These are phyloP conservation scores for Agriopis leucophaearia DNA, from an alignment of 2,888 invertebrate genomes.

Conservation along the genomic window DNA sequence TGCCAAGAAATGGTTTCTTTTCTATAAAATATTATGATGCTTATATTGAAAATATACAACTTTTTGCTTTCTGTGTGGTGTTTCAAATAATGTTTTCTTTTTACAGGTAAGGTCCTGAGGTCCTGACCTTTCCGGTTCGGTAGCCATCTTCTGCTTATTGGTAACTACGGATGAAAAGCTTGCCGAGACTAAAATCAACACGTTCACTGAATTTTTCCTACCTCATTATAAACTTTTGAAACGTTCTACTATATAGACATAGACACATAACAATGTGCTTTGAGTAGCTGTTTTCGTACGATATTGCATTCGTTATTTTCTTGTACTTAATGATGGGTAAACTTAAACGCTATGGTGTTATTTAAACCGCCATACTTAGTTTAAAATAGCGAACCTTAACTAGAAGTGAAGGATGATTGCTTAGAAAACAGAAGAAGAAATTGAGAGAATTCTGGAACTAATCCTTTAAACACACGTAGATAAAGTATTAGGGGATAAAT, in stretches of 20 bases:
- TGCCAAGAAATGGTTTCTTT: slow-evolving; percentile 50
- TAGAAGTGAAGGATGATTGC: neutral
- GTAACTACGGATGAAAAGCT: slow-evolving; percentile 32
- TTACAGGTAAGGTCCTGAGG: slow-evolving; percentile 63
- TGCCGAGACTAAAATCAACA: slow-evolving; percentile 50
- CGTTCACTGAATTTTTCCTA: slow-evolving; percentile 27
- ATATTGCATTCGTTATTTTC: neutral
- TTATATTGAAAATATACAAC: slow-evolving; percentile 33
- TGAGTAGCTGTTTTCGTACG: neutral
- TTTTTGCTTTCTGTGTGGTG: slow-evolving; percentile 20
- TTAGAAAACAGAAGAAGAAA: neutral
- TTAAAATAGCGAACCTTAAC: no score
- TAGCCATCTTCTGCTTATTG: slow-evolving; percentile 6
- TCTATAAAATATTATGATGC: slow-evolving; percentile 38
- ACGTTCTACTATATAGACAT: neutral
- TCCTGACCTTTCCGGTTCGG: slow-evolving; percentile 26
- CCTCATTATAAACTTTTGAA: neutral
- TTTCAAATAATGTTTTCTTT: slow-evolving; percentile 48
- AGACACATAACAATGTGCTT: no score
- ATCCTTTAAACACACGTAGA: neutral
- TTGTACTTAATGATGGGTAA: neutral
- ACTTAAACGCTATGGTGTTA: no score
- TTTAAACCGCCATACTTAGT: no score
- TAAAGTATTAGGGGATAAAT: slow-evolving; percentile 23
- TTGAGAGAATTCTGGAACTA: neutral